phyloP scores from a whole-genome alignment of 2,888 invertebrate species.

The Himalopsyche japonica region DNA sequence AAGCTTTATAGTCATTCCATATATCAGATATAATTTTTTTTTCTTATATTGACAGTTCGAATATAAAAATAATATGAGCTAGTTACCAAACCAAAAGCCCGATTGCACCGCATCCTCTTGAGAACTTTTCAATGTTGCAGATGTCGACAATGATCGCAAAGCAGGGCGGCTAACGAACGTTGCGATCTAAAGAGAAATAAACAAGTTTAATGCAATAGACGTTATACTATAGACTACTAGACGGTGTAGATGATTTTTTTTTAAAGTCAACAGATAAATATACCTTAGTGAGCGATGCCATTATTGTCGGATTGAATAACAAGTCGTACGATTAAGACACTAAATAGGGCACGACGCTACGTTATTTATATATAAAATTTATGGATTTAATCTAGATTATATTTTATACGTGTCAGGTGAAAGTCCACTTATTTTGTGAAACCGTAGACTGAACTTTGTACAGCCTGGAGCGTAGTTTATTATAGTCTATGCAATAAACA shows the following conservation, averaged over 20 bases:
- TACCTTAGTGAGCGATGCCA: constrained; percentile 24
- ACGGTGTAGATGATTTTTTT: background rate
- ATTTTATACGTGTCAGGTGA: background rate
- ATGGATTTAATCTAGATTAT: background rate
- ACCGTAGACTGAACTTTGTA: background rate
- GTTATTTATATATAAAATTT: background rate
- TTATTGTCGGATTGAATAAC: background rate
- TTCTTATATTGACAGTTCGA: no score
- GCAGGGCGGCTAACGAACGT: constrained; percentile 14
- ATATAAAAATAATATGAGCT: background rate
- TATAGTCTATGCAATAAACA: no score
- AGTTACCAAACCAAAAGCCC: constrained; percentile 29
- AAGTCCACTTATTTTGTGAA: background rate
- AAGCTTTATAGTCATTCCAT: no score
- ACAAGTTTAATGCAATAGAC: background rate
- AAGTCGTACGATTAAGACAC: background rate
- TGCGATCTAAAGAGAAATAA: constrained; percentile 4
- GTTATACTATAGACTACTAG: background rate
- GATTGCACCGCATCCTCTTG: background rate
- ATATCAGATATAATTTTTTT: no score
- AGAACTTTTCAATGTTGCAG: constrained; percentile 6
- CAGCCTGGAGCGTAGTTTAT: background rate
- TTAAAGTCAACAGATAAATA: background rate
- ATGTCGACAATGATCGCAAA: constrained; percentile 16
- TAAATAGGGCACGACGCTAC: background rate